These are phyloP conservation scores for Microcebus murinus DNA, from an alignment of 2,113 vertebrate species.

Conservation along the genomic window DNA sequence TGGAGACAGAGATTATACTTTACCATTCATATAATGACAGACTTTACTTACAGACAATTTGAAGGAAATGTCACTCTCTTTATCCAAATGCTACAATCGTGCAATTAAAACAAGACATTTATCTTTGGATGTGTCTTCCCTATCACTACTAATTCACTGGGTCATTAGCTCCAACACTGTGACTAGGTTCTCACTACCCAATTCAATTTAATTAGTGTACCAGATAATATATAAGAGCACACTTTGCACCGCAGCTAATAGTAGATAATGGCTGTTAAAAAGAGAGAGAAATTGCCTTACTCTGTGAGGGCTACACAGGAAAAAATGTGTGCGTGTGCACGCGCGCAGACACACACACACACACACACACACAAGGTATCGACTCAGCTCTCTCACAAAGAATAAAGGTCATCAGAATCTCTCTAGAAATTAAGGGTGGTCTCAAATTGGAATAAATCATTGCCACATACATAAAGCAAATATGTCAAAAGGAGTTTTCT, in stretches of 20 bases:
- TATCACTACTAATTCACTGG: slow-evolving; percentile 63
- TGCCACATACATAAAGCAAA: not conserved
- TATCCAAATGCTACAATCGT: not conserved
- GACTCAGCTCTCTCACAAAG: not conserved
- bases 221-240: slow-evolving; percentile 62
- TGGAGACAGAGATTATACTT: slow-evolving; percentile 20
- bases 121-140: slow-evolving; percentile 59
- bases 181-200: slow-evolving; percentile 57
- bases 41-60: slow-evolving; percentile 51
- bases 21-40: slow-evolving; percentile 51
- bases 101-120: slow-evolving; percentile 76
- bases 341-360: accelerated
- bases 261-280: slow-evolving; percentile 48
- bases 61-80: slow-evolving; percentile 43
- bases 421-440: not conserved
- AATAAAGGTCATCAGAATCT: not conserved
- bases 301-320: not conserved
- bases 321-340: not conserved
- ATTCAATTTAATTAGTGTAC: slow-evolving; percentile 72
- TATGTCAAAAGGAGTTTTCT: not conserved
- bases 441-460: not conserved
- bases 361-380: not conserved
- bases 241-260: slow-evolving; percentile 46
- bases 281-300: not conserved
- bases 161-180: slow-evolving; percentile 74